Conservation (phyloP, 2,888 invertebrate species). For the Cataglyphis livida region DNA sequence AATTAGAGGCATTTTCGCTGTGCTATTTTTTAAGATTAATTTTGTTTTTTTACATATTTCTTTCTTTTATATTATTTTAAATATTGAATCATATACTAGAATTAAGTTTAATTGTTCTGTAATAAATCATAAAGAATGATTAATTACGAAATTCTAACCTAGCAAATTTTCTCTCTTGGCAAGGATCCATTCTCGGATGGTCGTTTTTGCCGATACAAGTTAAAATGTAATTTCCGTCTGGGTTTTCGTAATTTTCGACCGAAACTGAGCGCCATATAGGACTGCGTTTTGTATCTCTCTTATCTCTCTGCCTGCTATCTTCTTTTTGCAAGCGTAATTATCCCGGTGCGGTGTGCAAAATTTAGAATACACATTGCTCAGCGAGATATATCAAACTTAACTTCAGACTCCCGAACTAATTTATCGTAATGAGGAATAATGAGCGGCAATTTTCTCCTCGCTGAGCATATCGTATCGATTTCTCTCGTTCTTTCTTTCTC, state of each 20-base stretch:
- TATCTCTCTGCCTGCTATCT: slow-evolving; percentile 32
- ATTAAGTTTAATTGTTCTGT: slow-evolving; percentile 5
- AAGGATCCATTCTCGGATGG: background rate
- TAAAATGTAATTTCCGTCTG: slow-evolving; percentile 45
- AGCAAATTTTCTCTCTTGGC: background rate
- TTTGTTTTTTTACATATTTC: background rate
- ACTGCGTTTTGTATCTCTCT: slow-evolving; percentile 37
- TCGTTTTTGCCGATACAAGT: slow-evolving; percentile 28
- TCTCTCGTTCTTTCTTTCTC: slow-evolving; percentile 12
- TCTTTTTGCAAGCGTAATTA: slow-evolving; percentile 45
- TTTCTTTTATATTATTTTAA: background rate
- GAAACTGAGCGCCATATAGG: slow-evolving; percentile 12
- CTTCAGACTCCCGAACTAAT: slow-evolving; percentile 54
- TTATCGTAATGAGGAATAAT: slow-evolving; percentile 56
- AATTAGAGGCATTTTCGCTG: background rate
- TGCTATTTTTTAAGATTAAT: background rate
- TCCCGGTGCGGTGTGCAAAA: slow-evolving; percentile 42
- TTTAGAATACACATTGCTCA: slow-evolving; percentile 53
- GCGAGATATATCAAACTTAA: slow-evolving; percentile 53
- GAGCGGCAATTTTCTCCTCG: slow-evolving; percentile 50
- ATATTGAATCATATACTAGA: background rate
- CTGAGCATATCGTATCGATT: slow-evolving; percentile 49
- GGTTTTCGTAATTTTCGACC: slow-evolving; percentile 33
- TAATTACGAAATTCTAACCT: slow-evolving; percentile 9
- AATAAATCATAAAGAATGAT: slow-evolving; percentile 2